Percentiles rank a stretch among this genome's conserved stretches.
Conservation (phyloP, 2,113 vertebrate species). For the Eurystomus gularis region DNA sequence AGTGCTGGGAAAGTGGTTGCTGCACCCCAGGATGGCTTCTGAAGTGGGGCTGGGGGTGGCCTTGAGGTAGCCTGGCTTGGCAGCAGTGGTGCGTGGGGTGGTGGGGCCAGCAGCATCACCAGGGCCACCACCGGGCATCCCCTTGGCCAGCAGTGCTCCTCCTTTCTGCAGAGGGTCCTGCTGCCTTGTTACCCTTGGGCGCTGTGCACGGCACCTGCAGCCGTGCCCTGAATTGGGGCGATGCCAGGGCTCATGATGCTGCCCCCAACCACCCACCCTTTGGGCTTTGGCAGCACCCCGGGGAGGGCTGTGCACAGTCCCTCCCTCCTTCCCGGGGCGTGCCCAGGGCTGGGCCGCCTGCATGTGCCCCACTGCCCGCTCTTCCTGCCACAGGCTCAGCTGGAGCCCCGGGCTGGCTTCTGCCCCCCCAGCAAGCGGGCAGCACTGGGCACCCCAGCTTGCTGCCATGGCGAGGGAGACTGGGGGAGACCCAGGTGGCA, state of each 20-base stretch:
- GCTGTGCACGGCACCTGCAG: background rate
- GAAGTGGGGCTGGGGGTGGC: background rate
- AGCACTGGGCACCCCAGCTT: background rate
- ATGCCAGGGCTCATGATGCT: rapidly evolving
- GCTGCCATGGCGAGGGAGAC: rapidly evolving
- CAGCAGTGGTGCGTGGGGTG: rapidly evolving
- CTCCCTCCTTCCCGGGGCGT: background rate
- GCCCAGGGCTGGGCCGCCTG: rapidly evolving
- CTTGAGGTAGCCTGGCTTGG: rapidly evolving
- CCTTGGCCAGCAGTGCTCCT: background rate
- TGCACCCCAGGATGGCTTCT: background rate
- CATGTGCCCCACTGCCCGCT: background rate
- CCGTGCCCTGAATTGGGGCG: background rate
- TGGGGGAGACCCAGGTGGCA: background rate
- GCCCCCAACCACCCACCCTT: rapidly evolving
- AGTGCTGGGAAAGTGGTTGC: background rate
- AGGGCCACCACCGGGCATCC: too few species aligned
- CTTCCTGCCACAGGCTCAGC: background rate
- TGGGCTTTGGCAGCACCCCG: background rate
- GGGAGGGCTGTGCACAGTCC: rapidly evolving
- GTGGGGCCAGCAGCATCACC: rapidly evolving
- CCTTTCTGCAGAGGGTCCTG: slow-evolving; percentile 51
- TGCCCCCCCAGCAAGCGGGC: rapidly evolving
- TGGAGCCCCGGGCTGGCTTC: background rate
- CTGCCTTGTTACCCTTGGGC: background rate